Evolutionary conservation across 2,113 vertebrate genomes (phyloP).

Genomic region (Mustela nigripes): DNA sequence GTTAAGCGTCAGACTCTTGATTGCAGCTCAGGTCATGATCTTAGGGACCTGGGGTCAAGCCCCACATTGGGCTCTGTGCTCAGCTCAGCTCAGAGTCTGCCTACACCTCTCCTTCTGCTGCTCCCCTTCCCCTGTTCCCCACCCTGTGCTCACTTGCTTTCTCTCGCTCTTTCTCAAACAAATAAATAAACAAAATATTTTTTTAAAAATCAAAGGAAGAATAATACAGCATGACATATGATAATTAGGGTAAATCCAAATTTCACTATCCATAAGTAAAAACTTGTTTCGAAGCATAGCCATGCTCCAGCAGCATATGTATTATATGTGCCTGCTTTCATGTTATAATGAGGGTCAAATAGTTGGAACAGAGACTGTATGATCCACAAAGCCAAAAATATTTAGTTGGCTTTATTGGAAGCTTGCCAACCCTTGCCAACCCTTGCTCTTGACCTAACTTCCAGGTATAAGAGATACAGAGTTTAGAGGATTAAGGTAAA

Average conservation of each 20-base stretch:
- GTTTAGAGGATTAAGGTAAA: not conserved
- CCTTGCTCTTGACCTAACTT: not conserved
- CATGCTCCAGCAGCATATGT: not conserved
- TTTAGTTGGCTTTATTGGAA: conserved; percentile 62
- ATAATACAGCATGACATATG: conserved; percentile 35
- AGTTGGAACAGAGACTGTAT: not conserved
- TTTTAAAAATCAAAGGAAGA: not conserved
- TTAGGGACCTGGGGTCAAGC: not conserved
- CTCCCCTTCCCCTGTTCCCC: not conserved
- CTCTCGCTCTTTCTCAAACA: not conserved
- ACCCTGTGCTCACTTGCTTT: not conserved
- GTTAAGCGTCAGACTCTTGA: not conserved
- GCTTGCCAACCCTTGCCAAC: not conserved
- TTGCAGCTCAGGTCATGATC: not conserved
- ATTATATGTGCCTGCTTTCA: not conserved
- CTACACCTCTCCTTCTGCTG: not conserved
- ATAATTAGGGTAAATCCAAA: conserved; percentile 57
- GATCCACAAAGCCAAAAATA: conserved; percentile 51
- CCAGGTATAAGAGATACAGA: not conserved
- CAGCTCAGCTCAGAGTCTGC: not conserved
- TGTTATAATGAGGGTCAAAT: not conserved
- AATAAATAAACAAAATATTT: not conserved
- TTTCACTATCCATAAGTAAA: conserved; percentile 53
- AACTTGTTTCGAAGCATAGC: not conserved
- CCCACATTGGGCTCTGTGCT: not conserved